Percentiles rank a stretch among this genome's conserved stretches.
Conservation (phyloP, 2,888 invertebrate species). For the Octodonta nipae region DNA sequence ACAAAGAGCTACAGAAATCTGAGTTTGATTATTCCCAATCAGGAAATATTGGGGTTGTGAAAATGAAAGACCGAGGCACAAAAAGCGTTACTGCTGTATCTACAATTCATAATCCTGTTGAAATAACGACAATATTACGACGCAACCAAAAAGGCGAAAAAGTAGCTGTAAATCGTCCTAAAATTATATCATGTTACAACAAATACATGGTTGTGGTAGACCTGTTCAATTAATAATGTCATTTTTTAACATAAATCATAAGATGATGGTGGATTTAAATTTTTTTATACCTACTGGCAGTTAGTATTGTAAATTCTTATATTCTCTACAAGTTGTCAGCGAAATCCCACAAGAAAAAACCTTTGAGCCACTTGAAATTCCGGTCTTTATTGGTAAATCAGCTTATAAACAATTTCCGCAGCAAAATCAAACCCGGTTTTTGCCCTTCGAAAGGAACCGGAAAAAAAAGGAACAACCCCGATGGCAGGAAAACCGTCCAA, state of each 20-base stretch:
- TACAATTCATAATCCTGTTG: slow-evolving; percentile 5
- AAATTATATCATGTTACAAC: slow-evolving; percentile 6
- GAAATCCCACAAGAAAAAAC: not conserved
- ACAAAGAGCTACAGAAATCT: slow-evolving; percentile 4
- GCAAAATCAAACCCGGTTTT: not conserved
- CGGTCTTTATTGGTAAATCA: no score
- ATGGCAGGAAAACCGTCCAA: slow-evolving; percentile 2
- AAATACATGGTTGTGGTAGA: slow-evolving; percentile 7
- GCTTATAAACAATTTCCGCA: not conserved
- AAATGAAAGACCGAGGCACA: slow-evolving; percentile 8
- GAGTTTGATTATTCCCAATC: slow-evolving; percentile 10
- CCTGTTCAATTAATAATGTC: no score
- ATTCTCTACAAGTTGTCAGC: not conserved
- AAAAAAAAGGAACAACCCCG: no score
- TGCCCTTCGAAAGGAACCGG: not conserved
- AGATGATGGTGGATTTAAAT: no score
- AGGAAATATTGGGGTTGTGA: slow-evolving; percentile 6
- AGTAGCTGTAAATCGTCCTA: slow-evolving; percentile 5
- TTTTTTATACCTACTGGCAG: slow-evolving; percentile 1
- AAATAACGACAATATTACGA: slow-evolving; percentile 3
- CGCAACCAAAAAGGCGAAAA: slow-evolving; percentile 6
- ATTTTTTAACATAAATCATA: no score
- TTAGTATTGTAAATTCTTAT: slow-evolving; percentile 2
- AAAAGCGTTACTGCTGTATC: slow-evolving; percentile 8
- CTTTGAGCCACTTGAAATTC: not conserved